phyloP scores from a whole-genome alignment of 92 coral and sea anemone species.

The Nematostella vectensis region DNA sequence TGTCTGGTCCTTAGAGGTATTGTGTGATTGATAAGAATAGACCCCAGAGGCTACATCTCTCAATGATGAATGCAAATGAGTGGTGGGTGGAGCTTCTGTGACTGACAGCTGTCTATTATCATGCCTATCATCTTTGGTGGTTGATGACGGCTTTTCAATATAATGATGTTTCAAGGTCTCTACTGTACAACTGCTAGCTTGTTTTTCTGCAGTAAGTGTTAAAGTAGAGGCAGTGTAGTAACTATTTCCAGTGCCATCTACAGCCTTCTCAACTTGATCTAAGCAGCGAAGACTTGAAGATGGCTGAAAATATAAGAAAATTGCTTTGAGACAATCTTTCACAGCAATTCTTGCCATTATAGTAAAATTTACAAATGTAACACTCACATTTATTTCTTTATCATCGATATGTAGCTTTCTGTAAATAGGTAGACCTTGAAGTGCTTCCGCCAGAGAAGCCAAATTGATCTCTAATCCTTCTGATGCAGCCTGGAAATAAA shows the following conservation, averaged over 20 bases:
- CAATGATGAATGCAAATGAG: constrained; percentile 5
- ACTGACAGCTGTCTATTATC: background rate
- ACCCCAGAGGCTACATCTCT: background rate
- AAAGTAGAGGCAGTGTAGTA: too few relatives aligned
- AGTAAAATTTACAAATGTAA: too few relatives aligned
- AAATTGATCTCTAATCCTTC: constrained; percentile 55
- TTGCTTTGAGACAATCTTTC: too few relatives aligned
- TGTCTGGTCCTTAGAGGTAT: background rate
- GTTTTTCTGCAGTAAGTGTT: too few relatives aligned
- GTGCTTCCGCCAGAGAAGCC: constrained; percentile 35
- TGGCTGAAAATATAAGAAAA: constrained; percentile 1
- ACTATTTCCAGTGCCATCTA: too few relatives aligned
- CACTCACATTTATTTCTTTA: constrained; percentile 40
- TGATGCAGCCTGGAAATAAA: constrained; percentile 16
- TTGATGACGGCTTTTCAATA: background rate
- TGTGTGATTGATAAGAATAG: background rate
- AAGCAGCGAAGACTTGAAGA: too few relatives aligned
- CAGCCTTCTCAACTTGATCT: too few relatives aligned
- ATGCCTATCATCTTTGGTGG: background rate
- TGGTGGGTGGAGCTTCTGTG: background rate
- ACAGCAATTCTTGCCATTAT: too few relatives aligned
- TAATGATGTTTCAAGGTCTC: too few relatives aligned
- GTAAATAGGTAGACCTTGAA: constrained; percentile 51
- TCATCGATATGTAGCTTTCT: constrained; percentile 41
- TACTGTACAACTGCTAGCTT: too few relatives aligned